A percentile compares a stretch with the other conserved stretches of the same genome.
phyloP scores from a whole-genome alignment of 35 echinoderm and acorn worm species.

The Ophiothrix spiculata region DNA sequence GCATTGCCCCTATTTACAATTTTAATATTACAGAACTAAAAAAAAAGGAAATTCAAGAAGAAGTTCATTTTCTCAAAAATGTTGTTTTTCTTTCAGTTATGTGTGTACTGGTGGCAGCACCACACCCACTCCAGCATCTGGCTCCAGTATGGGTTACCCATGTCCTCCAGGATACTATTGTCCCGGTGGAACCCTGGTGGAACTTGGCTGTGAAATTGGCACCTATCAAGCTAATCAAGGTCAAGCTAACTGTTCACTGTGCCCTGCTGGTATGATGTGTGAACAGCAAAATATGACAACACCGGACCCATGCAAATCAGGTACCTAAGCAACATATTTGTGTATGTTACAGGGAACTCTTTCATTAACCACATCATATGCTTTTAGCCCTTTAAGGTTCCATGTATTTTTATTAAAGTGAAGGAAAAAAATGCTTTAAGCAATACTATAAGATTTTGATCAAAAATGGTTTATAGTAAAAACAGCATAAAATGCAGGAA shows the following conservation, averaged over 20 bases:
- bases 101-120: slow-evolving; percentile 94
- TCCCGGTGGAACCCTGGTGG: slow-evolving; percentile 58
- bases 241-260: slow-evolving; percentile 85
- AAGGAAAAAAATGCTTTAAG: no score
- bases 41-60: no score
- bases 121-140: slow-evolving; percentile 58
- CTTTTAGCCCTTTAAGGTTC: no score
- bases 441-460: no score
- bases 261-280: slow-evolving; percentile 92
- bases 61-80: no score
- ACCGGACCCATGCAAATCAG: slow-evolving; percentile 74
- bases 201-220: slow-evolving; percentile 84
- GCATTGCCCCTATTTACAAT: slow-evolving; percentile 60
- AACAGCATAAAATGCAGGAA: no score
- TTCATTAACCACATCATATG: not conserved
- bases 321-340: slow-evolving; percentile 7
- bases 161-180: slow-evolving; percentile 97
- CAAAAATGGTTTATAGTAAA: no score
- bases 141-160: slow-evolving; percentile 84
- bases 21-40: slow-evolving; percentile 36
- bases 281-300: slow-evolving; percentile 74
- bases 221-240: slow-evolving; percentile 82
- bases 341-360: not conserved
- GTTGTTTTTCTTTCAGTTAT: slow-evolving; percentile 58
- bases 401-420: no score